Conservation (phyloP, 1,140 invertebrate species). For the Phymorhynchus buccinoides region DNA sequence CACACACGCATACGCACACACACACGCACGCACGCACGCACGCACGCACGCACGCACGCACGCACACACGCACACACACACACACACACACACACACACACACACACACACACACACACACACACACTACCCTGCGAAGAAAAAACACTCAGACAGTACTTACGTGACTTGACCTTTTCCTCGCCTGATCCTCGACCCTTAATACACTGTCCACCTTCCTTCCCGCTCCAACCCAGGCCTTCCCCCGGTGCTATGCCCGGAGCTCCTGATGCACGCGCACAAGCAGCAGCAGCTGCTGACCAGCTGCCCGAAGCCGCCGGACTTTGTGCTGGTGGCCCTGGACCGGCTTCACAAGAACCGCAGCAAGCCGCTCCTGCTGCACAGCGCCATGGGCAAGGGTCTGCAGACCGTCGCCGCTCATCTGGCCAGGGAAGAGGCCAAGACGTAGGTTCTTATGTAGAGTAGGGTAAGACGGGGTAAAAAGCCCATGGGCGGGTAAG, state of each 20-base stretch:
- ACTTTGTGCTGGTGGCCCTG: background rate
- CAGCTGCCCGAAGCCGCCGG: background rate
- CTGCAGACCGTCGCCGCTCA: background rate
- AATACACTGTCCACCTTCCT: background rate
- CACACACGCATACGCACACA: conserved; percentile 10
- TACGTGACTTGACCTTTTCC: background rate
- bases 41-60: background rate
- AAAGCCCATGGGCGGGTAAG: too few relatives aligned
- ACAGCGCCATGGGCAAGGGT: background rate
- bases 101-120: too few relatives aligned
- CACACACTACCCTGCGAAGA: too few relatives aligned
- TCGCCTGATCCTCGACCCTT: background rate
- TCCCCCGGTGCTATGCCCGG: background rate
- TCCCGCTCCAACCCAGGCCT: background rate
- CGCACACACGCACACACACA: background rate
- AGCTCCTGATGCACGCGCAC: conserved; percentile 12
- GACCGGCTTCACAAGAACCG: background rate
- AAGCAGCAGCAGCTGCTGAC: conserved; percentile 9
- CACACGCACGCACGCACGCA: background rate
- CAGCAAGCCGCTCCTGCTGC: background rate
- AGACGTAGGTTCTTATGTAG: background rate
- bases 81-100: background rate
- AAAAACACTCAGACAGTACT: too few relatives aligned
- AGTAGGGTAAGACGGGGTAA: too few relatives aligned
- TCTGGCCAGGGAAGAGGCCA: background rate